phyloP scores from a whole-genome alignment of 30 jellyfish, hydroid and myxozoan genomes.

The Rhopilema esculentum region DNA sequence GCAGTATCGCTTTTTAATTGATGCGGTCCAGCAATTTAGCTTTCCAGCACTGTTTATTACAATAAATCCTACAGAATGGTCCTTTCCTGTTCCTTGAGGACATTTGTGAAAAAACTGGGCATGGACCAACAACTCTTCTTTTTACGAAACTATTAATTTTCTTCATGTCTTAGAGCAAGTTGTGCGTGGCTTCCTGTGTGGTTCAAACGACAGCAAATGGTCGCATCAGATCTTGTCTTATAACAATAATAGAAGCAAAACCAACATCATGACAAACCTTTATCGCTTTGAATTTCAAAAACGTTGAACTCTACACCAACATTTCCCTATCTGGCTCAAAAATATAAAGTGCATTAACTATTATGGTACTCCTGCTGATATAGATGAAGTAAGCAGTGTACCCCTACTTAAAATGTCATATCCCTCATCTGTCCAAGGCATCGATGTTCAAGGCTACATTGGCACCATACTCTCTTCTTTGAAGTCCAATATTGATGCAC shows the following conservation, averaged over 20 bases:
- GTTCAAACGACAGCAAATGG: neutral
- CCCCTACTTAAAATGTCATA: neutral
- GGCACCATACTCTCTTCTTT: neutral
- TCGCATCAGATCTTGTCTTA: conserved; percentile 3
- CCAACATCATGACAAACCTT: conserved; percentile 15
- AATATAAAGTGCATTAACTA: neutral
- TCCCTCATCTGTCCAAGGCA: neutral
- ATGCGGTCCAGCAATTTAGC: conserved; percentile 33
- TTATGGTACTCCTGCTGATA: neutral
- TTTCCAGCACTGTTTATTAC: conserved; percentile 37
- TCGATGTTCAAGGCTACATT: neutral
- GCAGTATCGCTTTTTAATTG: conserved; percentile 34
- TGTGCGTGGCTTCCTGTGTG: conserved; percentile 58
- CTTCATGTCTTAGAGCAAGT: conserved; percentile 40
- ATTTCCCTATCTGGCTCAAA: conserved; percentile 45
- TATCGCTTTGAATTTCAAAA: conserved; percentile 64
- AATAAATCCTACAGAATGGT: conserved; percentile 13
- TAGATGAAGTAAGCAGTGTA: neutral
- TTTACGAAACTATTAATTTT: conserved; percentile 4
- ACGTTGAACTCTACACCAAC: conserved; percentile 36
- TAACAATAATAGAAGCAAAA: neutral
- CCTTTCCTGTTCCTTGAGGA: conserved; percentile 15
- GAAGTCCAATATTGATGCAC: conserved; percentile 14
- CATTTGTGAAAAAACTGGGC: neutral
- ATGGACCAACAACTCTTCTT: neutral